phyloP scores from a whole-genome alignment of 2,113 vertebrate genomes.

The Gavia stellata region DNA sequence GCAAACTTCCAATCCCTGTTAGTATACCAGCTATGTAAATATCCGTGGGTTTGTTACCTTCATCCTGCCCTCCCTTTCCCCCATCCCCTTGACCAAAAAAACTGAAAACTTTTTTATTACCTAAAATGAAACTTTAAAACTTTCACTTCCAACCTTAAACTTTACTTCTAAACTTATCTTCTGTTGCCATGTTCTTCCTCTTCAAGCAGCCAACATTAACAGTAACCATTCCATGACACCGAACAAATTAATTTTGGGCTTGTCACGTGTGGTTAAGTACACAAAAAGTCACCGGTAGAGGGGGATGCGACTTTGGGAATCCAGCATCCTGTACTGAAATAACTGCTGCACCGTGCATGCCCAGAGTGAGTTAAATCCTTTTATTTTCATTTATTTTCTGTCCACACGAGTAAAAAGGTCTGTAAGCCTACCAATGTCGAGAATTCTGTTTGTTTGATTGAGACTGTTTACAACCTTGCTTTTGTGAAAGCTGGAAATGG shows the following conservation, averaged over 20 bases:
- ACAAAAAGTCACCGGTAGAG: constrained; percentile 1
- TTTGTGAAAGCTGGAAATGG: not conserved
- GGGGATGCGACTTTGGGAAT: not conserved
- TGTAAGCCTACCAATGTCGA: accelerated
- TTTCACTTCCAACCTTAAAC: not conserved
- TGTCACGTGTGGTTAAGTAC: accelerated
- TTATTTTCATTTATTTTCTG: not conserved
- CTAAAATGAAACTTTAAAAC: not conserved
- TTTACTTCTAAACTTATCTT: not conserved
- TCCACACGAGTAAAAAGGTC: not conserved
- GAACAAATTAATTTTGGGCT: not conserved
- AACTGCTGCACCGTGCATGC: accelerated
- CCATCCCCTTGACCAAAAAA: not conserved
- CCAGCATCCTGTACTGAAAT: accelerated
- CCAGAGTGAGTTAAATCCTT: not conserved
- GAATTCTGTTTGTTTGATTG: not conserved
- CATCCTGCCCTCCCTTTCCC: not conserved
- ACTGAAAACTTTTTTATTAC: not conserved
- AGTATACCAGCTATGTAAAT: not conserved
- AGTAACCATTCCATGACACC: accelerated
- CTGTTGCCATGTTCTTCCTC: not conserved
- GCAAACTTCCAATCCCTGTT: not conserved
- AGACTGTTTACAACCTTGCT: not conserved
- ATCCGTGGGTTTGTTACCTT: accelerated
- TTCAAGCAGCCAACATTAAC: not conserved